Evolutionary conservation across 2,888 invertebrate species (phyloP), one percentile per base, ranked within the genome.

Genomic region (Cosmorhoe ocellata): DNA sequence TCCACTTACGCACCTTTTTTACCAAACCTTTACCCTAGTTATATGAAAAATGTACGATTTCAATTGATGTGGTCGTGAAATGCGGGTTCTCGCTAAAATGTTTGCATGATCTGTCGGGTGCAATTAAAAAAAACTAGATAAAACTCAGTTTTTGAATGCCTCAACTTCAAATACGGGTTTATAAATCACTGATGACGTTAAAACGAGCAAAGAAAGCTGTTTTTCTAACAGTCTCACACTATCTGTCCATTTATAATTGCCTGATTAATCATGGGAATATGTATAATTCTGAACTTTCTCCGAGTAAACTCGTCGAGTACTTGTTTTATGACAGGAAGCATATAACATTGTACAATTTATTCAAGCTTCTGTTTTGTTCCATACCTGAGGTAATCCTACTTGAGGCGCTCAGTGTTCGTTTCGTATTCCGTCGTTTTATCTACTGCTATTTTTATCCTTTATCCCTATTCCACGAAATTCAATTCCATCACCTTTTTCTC

Each of bases 241-340:
- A 51, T 44, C 40, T 54, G 56, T 58, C 52, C 38, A 51, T 51
- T 44, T 53, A 22, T 59, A 42, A 58, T 56, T 44, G 28, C 34
- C 39, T 39, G 38, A 52, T 61, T 51, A 49, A 40, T 49, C 57
- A 53, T 59, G 61, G 59, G 61, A 61, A 61, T 51, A 45, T 51
- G 38, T 51, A 41, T 51, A 40, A 43, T 42, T 40, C 44, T 39
- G 9, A 34, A 56, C 61, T 61, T 61, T 61, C 61, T 51, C 56
- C 45, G 9, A 37, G 32, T 37, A 37, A 43, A 32, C 32, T 50
- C 24, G 34, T 46, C 47, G 31, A 27, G 12, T 44, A 26, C 49
- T 32, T 3, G 38, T 52, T 40, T 51, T 58, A 57, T 51, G 36
- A 44, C 49, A 53, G 36, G 50, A 42, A 48, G n/a, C 30, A 38